These are phyloP conservation scores for Ophioderma brevispina DNA, from an alignment of 35 echinoderm and acorn worm genomes.

Conservation along the genomic window DNA sequence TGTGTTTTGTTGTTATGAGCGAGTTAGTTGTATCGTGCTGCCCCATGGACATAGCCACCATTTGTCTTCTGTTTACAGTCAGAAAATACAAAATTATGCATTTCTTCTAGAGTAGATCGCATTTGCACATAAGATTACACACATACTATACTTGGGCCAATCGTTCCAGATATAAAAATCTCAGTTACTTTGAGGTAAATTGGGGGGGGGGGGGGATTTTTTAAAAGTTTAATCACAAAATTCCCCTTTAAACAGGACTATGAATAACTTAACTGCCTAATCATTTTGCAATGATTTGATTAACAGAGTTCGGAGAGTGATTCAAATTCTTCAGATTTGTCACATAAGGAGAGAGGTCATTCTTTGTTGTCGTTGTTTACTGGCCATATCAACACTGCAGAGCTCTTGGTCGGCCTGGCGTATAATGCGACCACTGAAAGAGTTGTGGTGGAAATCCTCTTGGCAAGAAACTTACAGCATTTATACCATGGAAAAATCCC, in stretches of 20 bases:
- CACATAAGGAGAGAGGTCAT: constrained; percentile 61
- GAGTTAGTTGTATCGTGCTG: too few species aligned
- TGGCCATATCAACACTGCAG: constrained; percentile 54
- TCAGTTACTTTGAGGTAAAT: too few species aligned
- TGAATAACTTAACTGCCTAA: neutral
- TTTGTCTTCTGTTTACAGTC: too few species aligned
- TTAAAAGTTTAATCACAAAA: too few species aligned
- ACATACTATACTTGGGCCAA: too few species aligned
- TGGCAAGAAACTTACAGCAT: constrained; percentile 97
- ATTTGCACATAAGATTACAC: too few species aligned
- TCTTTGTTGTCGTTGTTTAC: constrained; percentile 77
- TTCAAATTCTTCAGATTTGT: constrained; percentile 86
- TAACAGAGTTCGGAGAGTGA: constrained; percentile 60
- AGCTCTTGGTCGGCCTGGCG: constrained; percentile 80
- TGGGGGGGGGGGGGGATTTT: too few species aligned
- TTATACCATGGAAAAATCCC: constrained; percentile 75
- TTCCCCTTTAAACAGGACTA: neutral
- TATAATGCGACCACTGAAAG: constrained; percentile 95
- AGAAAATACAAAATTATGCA: too few species aligned
- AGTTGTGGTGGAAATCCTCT: constrained; percentile 88
- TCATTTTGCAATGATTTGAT: neutral
- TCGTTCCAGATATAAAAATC: too few species aligned
- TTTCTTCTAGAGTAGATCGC: too few species aligned
- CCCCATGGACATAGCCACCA: too few species aligned
- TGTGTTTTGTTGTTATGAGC: too few species aligned